Percentiles rank a stretch among this genome's conserved stretches.
phyloP scores from a whole-genome alignment of 92 coral and sea anemone species.

The Actinernus sp. region DNA sequence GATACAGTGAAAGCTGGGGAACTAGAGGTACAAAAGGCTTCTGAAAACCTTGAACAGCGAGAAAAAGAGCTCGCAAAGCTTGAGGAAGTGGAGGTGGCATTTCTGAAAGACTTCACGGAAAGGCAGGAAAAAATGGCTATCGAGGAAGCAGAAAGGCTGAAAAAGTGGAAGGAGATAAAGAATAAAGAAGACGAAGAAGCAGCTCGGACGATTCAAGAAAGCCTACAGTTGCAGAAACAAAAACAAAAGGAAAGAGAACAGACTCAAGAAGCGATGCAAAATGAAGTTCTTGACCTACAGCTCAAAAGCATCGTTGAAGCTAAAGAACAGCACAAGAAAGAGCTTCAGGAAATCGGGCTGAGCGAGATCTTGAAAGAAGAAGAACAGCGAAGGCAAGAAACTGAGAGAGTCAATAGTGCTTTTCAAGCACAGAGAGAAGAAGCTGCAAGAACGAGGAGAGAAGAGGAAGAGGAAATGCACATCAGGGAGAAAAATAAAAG shows the following conservation, averaged over 20 bases:
- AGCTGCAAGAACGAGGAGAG: constrained; percentile 47
- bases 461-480: constrained; percentile 43
- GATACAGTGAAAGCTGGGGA: constrained; percentile 11
- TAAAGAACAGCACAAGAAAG: constrained; percentile 48
- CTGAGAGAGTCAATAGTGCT: constrained; percentile 36
- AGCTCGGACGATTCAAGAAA: neutral
- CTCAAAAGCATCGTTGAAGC: constrained; percentile 35
- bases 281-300: constrained; percentile 12
- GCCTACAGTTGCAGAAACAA: neutral
- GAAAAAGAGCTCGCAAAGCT: constrained; percentile 22
- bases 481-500: constrained; percentile 48
- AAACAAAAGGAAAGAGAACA: constrained; percentile 18
- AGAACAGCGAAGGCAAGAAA: constrained; percentile 31
- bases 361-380: constrained; percentile 44
- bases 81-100: constrained; percentile 32
- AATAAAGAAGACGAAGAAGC: constrained; percentile 45
- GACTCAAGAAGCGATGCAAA: constrained; percentile 20
- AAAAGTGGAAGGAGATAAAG: constrained; percentile 38
- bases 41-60: constrained; percentile 15
- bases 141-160: constrained; percentile 20
- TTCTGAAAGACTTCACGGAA: constrained; percentile 26
- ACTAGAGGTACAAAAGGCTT: constrained; percentile 22
- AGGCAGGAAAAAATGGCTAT: constrained; percentile 24
- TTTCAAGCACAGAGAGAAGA: constrained; percentile 64
- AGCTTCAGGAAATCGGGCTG: constrained; percentile 34